These are phyloP conservation scores for Mustela nigripes DNA, from an alignment of 2,113 vertebrate species.

Conservation along the genomic window DNA sequence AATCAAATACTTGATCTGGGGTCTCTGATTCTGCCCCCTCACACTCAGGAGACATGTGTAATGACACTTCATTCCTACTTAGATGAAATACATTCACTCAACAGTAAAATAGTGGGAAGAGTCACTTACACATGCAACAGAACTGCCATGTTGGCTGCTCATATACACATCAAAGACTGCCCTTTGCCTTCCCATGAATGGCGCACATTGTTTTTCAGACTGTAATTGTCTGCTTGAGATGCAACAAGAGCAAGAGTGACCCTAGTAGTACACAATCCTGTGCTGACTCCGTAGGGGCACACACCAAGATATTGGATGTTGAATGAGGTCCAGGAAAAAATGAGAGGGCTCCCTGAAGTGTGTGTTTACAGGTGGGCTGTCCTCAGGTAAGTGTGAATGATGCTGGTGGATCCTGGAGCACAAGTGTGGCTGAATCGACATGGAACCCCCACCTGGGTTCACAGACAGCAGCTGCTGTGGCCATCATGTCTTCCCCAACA, in stretches of 20 bases:
- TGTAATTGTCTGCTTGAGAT: neutral
- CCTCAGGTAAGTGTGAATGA: neutral
- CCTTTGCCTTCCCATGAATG: neutral
- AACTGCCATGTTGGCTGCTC: accelerated
- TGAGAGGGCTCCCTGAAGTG: neutral
- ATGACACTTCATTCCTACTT: neutral
- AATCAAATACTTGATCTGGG: neutral
- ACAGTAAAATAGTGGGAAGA: neutral
- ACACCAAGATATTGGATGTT: neutral
- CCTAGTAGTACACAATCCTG: too few relatives aligned
- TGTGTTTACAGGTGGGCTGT: accelerated
- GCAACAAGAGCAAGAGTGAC: neutral
- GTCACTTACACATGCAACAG: neutral
- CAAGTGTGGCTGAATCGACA: neutral
- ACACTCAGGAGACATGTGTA: neutral
- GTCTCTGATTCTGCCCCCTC: neutral
- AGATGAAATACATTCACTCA: neutral
- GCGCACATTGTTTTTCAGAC: neutral
- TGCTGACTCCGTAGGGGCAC: neutral
- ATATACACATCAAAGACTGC: neutral
- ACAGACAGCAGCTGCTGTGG: accelerated
- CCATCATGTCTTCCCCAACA: neutral
- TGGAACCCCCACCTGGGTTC: neutral
- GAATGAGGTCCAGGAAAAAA: neutral
- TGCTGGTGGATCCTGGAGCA: neutral